Base-by-base conservation (phyloP, 2,113 vertebrate species). In the Neomonachus schauinslandi region DNA sequence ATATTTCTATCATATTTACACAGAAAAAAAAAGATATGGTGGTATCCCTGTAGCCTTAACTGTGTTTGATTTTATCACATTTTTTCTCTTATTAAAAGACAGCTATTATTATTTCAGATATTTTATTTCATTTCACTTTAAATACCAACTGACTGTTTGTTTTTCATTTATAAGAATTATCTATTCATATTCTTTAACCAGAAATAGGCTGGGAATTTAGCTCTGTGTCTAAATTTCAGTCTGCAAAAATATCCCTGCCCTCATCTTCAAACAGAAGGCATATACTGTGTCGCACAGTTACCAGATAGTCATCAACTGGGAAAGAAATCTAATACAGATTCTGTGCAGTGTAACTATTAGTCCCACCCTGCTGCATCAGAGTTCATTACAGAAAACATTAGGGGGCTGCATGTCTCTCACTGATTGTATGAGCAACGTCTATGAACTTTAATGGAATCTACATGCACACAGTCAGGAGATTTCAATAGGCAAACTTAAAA, bases 401-500 rank as follows among this genome's bases (percentile, higher is more conserved):
- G 94, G 97, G 81, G 81, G 84, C 39, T 91, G 22, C 15, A 1
- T 15, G 13, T 67, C 69, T 95, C 74, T 82, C 57, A 28, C 22
- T 61, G 87, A 92, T 72, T 92, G 63, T 69, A 22, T 63, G 69
- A 63, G 63, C 51, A 77, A 1, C 18, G 24, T 98, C 95, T 94
- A 22, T 26, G 91, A 95, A 76, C 55, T 95, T 92, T 96, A 97
- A 97, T 95, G 84, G 94, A 42, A 96, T 96, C 95, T 96, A 21
- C 71, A 82, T 42, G 63, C 42, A 88, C 80, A 84, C 11, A 74
- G 92, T 91, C 91, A 93, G 84, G 36, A 95, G 88, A 84, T 94
- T 94, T 92, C 87, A 94, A 91, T 33, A 86, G 49, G 55, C 39
- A 96, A 93, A 94, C 82, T 96, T 96, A 33, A 96, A 98, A 97